Conservation (phyloP, 2,888 invertebrate species). For the Cataglyphis livida region DNA sequence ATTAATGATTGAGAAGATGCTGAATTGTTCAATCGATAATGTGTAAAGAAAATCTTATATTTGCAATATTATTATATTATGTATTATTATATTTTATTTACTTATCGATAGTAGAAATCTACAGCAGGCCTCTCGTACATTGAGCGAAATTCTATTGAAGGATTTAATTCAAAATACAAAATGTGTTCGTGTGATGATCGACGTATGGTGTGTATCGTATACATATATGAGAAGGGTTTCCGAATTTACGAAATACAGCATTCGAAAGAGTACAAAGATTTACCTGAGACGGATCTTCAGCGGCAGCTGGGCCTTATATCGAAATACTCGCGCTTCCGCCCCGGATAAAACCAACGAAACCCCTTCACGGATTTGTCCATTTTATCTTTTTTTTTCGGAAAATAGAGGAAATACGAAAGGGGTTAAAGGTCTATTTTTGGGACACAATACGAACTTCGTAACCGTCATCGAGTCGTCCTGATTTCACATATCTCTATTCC, state of each 20-base stretch:
- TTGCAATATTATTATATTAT: neutral
- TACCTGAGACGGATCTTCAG: constrained; percentile 53
- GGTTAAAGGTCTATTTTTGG: constrained; percentile 65
- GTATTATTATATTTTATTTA: neutral
- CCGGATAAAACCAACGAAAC: constrained; percentile 69
- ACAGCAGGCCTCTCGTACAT: constrained; percentile 13
- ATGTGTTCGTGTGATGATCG: constrained; percentile 51
- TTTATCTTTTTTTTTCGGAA: constrained; percentile 47
- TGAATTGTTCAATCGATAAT: neutral
- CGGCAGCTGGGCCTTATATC: constrained; percentile 57
- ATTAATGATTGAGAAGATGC: neutral
- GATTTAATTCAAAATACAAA: constrained; percentile 30
- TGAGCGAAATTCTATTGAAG: neutral
- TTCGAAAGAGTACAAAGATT: constrained; percentile 24
- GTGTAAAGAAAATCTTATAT: too few species aligned
- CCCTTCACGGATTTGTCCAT: constrained; percentile 24
- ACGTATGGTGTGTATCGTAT: constrained; percentile 54
- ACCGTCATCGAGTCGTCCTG: constrained; percentile 31
- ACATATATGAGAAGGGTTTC: constrained; percentile 67
- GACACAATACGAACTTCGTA: constrained; percentile 57
- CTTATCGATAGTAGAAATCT: constrained; percentile 8
- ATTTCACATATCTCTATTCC: constrained; percentile 25
- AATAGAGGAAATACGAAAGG: constrained; percentile 66
- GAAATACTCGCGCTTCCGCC: constrained; percentile 37
- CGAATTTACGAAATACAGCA: constrained; percentile 68